Evolutionary conservation across 2,113 vertebrate species (phyloP), one percentile per base, ranked within the genome.

Genomic region (Anoura caudifer): DNA sequence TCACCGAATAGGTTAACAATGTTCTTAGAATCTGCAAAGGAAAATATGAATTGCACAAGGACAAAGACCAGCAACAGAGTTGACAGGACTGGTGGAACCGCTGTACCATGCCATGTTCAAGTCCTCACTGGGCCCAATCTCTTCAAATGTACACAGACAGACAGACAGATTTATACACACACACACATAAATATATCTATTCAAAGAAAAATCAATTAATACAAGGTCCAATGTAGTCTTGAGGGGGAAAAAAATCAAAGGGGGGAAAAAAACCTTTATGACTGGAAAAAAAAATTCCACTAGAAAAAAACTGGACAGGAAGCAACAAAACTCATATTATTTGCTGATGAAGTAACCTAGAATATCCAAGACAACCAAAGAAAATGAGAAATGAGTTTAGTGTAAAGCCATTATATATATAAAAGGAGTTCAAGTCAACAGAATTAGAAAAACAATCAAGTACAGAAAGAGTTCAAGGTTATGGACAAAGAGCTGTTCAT

Each of bases 361-460:
- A 94, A 47, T 88, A 88, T 65, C 38, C 28, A 87, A 87, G 36
- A 81, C 38, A 73, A 63, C 7, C 16, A 93, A 84, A 15, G 20
- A 73, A 88, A 95, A 19, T 59, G 24, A 93, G 26, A 93, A 91
- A 85, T 85, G 10, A 84, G 38, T 85, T 87, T 81, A 87, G 43
- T 59, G n/a, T 75, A 81, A 31, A 81, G 12, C 43, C 19, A 79
- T 85, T 85, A 50, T 70, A 86, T 70, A 86, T 19, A 50, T 38
- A 70, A 88, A 77, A 83, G 19, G 36, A 80, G 41, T 85, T 95
- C 43, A 87, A 69, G 31, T 63, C 61, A 76, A 54, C 14, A 75
- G 22, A 59, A 95, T 45, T 2, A 85, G 72, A 83, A 87, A 91
- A 92, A 31, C 16, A 87, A 59, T 14, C 54, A 84, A 84, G 22